A percentile compares a stretch with the other conserved stretches of the same genome.
Conservation (phyloP, 2,113 vertebrate species). For the Anguilla rostrata region DNA sequence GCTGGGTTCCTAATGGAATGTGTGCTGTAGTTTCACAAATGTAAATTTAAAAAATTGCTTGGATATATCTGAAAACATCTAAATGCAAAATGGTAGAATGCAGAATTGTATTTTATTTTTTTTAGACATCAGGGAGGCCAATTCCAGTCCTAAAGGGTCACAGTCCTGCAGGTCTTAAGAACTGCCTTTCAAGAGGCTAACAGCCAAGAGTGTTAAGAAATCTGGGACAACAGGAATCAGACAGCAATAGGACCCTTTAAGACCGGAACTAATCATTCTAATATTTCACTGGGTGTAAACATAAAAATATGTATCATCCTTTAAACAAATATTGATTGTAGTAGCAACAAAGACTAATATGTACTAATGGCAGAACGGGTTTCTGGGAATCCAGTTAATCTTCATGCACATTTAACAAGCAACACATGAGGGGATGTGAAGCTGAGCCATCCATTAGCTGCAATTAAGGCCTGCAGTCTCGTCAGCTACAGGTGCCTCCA, state of each 20-base stretch:
- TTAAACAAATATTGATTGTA: neutral
- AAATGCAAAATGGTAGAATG: neutral
- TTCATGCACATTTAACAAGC: neutral
- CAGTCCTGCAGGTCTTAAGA: neutral
- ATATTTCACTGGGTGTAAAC: neutral
- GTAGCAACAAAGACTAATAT: neutral
- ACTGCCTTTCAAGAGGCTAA: neutral
- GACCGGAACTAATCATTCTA: neutral
- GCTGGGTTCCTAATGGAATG: neutral
- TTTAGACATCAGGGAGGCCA: neutral
- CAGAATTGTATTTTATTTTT: neutral
- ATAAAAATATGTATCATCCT: neutral
- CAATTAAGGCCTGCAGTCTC: conserved; percentile 36
- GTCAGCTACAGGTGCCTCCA: conserved; percentile 3
- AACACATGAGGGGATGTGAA: conserved; percentile 45
- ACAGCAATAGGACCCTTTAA: neutral
- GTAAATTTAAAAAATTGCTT: neutral
- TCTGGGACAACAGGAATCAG: neutral
- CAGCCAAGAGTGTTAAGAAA: neutral
- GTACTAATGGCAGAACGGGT: neutral
- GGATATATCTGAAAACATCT: neutral
- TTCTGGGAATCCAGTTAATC: neutral
- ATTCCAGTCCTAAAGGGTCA: neutral
- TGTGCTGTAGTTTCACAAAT: neutral
- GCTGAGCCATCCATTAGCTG: conserved; percentile 66